phyloP scores from a whole-genome alignment of 1,140 invertebrate genomes.

The Drosophila triauraria region DNA sequence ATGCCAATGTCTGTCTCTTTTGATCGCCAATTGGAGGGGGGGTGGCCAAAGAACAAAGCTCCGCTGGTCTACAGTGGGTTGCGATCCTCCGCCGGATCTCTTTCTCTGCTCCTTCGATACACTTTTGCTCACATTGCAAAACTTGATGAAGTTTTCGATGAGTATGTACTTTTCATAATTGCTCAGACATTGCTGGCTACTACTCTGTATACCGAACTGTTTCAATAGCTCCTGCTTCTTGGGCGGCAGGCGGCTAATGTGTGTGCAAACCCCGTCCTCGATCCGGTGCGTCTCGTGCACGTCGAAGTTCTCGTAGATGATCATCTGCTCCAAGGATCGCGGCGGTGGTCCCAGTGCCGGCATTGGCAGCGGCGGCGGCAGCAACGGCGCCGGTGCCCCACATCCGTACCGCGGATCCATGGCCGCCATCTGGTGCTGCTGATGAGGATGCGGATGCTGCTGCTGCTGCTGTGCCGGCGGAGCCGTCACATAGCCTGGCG shows the following conservation, averaged over 20 bases:
- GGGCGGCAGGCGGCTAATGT: conserved; percentile 82
- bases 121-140: conserved; percentile 85
- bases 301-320: conserved; percentile 84
- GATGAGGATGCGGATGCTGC: conserved; percentile 39
- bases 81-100: conserved; percentile 26
- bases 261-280: conserved; percentile 83
- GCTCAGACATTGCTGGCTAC: conserved; percentile 84
- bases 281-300: conserved; percentile 83
- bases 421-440: conserved; percentile 29
- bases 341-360: conserved; percentile 60
- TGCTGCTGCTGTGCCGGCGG: conserved; percentile 20
- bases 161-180: conserved; percentile 85
- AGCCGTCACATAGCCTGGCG: conserved; percentile 43
- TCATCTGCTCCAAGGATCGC: conserved; percentile 72
- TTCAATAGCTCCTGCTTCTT: conserved; percentile 85
- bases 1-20: conserved; percentile 60
- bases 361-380: conserved; percentile 50
- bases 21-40: conserved; percentile 36
- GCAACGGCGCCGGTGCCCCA: conserved; percentile 29
- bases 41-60: conserved; percentile 69
- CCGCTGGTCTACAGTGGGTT: conserved; percentile 50
- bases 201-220: conserved; percentile 85
- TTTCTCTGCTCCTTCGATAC: conserved; percentile 39
- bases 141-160: conserved; percentile 85
- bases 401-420: conserved; percentile 63